phyloP scores from a whole-genome alignment of 2,113 vertebrate species.

The Platanista minor region DNA sequence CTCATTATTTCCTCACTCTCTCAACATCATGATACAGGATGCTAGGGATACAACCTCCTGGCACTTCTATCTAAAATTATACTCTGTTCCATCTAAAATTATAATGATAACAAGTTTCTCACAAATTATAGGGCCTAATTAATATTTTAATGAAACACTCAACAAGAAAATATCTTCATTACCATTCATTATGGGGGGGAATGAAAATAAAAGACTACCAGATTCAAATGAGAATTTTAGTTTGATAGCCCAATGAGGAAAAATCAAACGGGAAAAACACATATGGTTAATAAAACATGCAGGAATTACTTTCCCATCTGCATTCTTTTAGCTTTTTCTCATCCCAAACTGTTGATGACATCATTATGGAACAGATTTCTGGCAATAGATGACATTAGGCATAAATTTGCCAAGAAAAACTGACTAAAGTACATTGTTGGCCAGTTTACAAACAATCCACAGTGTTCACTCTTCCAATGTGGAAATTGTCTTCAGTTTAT shows the following conservation, averaged over 20 bases:
- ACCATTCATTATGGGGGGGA: neutral
- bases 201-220: neutral
- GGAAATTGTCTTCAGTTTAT: neutral
- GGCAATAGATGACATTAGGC: neutral
- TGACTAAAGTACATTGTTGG: conserved; percentile 22
- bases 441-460: conserved; percentile 49
- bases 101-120: neutral
- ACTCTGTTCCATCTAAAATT: neutral
- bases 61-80: neutral
- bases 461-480: conserved; percentile 1
- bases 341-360: neutral
- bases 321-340: neutral
- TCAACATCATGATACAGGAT: neutral
- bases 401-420: conserved; percentile 53
- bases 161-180: neutral
- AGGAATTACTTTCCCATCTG: neutral
- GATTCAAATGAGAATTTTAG: neutral
- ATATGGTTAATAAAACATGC: conserved; percentile 2
- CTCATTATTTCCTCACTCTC: neutral
- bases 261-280: neutral
- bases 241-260: neutral
- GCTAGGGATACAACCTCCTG: neutral
- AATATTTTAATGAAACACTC: neutral
- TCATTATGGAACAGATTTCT: conserved; percentile 38
- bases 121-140: neutral